Base-by-base conservation (phyloP, 2,113 vertebrate species). In the Naja naja region DNA sequence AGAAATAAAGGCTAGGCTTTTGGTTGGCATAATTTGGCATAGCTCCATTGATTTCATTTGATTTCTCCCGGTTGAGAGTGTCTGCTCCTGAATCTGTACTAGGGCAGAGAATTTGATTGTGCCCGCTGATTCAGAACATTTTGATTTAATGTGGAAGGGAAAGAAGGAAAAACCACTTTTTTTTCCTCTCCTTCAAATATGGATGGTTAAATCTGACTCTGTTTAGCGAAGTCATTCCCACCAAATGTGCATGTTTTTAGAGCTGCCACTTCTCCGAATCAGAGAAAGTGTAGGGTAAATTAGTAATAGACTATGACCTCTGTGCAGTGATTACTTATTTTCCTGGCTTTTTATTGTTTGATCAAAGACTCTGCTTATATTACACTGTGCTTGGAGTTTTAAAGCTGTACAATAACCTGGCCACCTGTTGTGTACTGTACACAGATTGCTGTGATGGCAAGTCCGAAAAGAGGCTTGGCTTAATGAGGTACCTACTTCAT, bases 371-470 rank as follows among this genome's bases (percentile, higher is more conserved):
- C 52, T 90, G 58, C 90, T 88, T 89, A 0, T 90, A 6, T 92
- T 93, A 92, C 93, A 34, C 0, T 0, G 10, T 89, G 47, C n/a
- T 86, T 92, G 74, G 92, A 94, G 45, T 39, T 94, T 96, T 93
- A 95, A 92, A 92, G 49, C 88, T 92, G 53, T 95, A 89, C 88
- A 95, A 91, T 45, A 39, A 30, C 9, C 87, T 92, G 90, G 52
- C 89, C 55, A 0, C 64, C 89, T 92, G 49, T 89, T 92, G 18
- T 60, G 5, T 90, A 12, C 89, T 91, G 9, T 91, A 11, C 30
- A 34, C 5, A 89, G 43, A 86, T 95, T 89, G 74, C 60, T 91
- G 43, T 54, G 81, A 23, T 89, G 9, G 34, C 27, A 92, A 60
- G 49, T 88, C 86, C 20, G 22, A 22, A 23, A 45, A 20, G 43